Evolutionary conservation across 2,888 invertebrate genomes (phyloP), one percentile per base, ranked within the genome.

Genomic region (Mamestra brassicae): DNA sequence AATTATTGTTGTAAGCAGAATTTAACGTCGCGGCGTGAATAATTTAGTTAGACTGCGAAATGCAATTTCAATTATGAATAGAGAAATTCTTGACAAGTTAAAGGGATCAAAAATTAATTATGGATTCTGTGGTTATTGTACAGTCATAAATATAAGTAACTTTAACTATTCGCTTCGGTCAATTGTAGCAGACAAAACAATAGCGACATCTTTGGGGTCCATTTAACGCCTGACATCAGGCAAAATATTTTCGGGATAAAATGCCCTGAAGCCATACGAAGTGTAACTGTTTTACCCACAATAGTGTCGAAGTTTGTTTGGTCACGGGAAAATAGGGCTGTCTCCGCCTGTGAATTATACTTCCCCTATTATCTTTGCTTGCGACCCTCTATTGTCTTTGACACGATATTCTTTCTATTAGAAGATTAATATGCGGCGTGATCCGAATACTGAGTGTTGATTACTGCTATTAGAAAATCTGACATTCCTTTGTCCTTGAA

Each of bases 151-250:
- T 68, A 64, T 58, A 64, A 60, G 62, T 70, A 50, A 47, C 36
- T 34, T 7, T 45, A 55, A 54, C 17, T 62, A 61, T 55, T 55
- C 63, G 66, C 63, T 47, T 64, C 45, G 26, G 47, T 67, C 68
- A 63, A 75, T 67, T 67, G 42, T 78, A 60, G 17, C 62, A 63
- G 67, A 75, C 26, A 64, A 80, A 76, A 81, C 72, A 85, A 87
- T 67, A 72, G 71, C 68, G 66, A 84, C 77, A 74, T 82, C 82
- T 85, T 83, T 67, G 73, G 72, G 76, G 61, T 74, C 74, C 77
- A 84, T 80, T 87, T 87, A 84, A 82, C 78, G 86, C 78, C 71
- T 80, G 67, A 86, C 86, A 76, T 85, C 77, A 77, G 82, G 78
- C 76, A 82, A 85, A 62, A 85, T 85, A 78, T 84, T 77, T 76